Evolutionary conservation across 2,113 vertebrate species (phyloP), one percentile per base, ranked within the genome.

Genomic region (Heloderma charlesbogerti): DNA sequence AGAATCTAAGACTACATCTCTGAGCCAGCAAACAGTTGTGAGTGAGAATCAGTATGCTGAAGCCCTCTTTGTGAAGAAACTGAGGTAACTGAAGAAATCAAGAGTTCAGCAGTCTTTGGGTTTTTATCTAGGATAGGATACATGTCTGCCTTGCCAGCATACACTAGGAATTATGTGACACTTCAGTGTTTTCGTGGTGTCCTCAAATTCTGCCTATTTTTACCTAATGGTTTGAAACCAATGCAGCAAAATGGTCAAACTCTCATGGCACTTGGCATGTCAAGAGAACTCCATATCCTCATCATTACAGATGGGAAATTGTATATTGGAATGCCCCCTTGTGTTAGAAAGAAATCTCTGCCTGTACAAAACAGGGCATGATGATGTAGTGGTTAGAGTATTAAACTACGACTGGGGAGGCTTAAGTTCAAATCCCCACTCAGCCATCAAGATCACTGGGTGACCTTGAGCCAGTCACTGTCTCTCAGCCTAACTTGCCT

Each of bases 51-150:
- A 48, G 0, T 98, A 95, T 82, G 88, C 10, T 16, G 96, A 97
- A 37, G 85, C 94, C 48, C 96, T 97, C 5, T 94, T 91, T 88
- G 87, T 94, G 8, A 98, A 98, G 83, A 98, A 98, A 37, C 94
- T 98, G 51, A 98, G 98, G 98, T 98, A 93, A 97, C 2, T 90
- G 16, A 27, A 48, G 7, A 45, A 54, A 48, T 18, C 5, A 78
- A n/a, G 51, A 27, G 34, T 45, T 75, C 31, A 83, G 10, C 57
- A 16, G 48, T 22, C 40, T 60, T n/a, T 20, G 6, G 34, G 51
- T 40, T 72, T 72, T 31, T 74, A 29, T 86, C 85, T 40, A 71
- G 63, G 34, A 15, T 27, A 31, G n/a, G 22, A 29, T 22, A n/a
- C 34, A 57, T 12, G 45, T 57, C 18, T 74, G n/a, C 45, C 63